Evolutionary conservation across 2,888 invertebrate species (phyloP).

Genomic region (Eulithis prunata): DNA sequence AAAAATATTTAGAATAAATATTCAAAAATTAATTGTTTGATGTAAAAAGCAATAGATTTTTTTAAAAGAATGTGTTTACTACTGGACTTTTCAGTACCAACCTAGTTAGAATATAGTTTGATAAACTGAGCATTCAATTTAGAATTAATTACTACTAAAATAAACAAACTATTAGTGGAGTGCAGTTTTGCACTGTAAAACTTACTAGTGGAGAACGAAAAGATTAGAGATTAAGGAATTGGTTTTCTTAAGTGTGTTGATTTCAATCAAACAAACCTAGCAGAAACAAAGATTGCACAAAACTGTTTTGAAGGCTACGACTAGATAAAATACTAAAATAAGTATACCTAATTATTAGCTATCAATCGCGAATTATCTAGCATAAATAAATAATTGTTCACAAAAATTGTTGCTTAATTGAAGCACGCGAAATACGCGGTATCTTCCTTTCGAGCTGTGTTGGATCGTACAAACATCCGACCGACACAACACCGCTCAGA

Average conservation of each 20-base stretch:
- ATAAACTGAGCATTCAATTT: not conserved
- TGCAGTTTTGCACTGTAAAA: not conserved
- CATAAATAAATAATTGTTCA: conserved; percentile 16
- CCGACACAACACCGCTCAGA: conserved; percentile 54
- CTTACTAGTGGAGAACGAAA: not conserved
- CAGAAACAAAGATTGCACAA: conserved; percentile 10
- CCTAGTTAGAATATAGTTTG: not conserved
- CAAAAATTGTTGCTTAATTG: conserved; percentile 28
- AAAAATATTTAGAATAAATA: not conserved
- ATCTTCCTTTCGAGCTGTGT: conserved; percentile 53
- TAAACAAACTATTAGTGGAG: not conserved
- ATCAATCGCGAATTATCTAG: conserved; percentile 18
- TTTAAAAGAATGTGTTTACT: no score
- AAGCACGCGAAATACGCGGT: conserved; percentile 65
- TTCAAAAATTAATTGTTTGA: no score
- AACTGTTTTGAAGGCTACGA: conserved; percentile 15
- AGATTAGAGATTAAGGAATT: conserved; percentile 6
- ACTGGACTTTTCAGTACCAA: no score
- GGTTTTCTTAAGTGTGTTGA: conserved; percentile 15
- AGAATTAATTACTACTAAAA: not conserved
- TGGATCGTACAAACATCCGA: conserved; percentile 75
- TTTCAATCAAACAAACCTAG: not conserved
- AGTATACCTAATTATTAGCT: conserved; percentile 5
- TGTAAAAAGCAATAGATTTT: no score
- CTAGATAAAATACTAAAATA: conserved; percentile 5